Percentiles rank a stretch among this genome's conserved stretches.
Evolutionary conservation across 2,113 vertebrate species (phyloP).

Genomic region (Alexandromys fortis): DNA sequence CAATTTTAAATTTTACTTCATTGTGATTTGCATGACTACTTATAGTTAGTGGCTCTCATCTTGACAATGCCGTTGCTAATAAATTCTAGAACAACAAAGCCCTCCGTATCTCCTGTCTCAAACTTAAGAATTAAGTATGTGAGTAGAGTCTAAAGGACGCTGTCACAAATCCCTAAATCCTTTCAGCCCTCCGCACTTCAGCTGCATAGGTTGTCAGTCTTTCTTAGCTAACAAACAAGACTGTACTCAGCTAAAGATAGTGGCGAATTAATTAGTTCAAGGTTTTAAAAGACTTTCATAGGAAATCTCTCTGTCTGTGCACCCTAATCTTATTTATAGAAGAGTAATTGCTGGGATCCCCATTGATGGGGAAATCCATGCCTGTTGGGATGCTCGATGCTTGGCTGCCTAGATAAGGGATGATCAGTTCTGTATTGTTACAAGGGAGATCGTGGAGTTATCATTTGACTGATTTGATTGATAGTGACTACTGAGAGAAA

Average conservation of each 20-base stretch:
- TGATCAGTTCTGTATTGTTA: not conserved
- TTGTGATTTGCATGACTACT: not conserved
- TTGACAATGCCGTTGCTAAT: not conserved
- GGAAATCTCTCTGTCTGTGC: not conserved
- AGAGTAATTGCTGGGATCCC: not conserved
- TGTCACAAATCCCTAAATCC: not conserved
- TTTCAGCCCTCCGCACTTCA: not conserved
- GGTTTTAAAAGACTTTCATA: not conserved
- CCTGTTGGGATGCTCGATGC: not conserved
- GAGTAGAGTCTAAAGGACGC: not conserved
- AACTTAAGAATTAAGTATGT: not conserved
- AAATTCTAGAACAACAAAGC: conserved; percentile 25
- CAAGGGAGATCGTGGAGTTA: not conserved
- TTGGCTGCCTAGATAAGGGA: not conserved
- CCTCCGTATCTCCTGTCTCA: not conserved
- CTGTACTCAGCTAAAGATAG: not conserved
- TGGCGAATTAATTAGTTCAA: not conserved
- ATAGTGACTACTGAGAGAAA: not conserved
- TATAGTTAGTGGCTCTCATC: not conserved
- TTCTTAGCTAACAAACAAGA: not conserved
- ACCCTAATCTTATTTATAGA: not conserved
- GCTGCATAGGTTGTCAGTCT: not conserved
- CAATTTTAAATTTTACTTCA: not conserved
- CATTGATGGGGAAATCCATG: not conserved
- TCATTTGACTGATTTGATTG: not conserved